Base-by-base conservation (phyloP, 2,797 vertebrate species). In the Paedocypris micromegethes region DNA sequence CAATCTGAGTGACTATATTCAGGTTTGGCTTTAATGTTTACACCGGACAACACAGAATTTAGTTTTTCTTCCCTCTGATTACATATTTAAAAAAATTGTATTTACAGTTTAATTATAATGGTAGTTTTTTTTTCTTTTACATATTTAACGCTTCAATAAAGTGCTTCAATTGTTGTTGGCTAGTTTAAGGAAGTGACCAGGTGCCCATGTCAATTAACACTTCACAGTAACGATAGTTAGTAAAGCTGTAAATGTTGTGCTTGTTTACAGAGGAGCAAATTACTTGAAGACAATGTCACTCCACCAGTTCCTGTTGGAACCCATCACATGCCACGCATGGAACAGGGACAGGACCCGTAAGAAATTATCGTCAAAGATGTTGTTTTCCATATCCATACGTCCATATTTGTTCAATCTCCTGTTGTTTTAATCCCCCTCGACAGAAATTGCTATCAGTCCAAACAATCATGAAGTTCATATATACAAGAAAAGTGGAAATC, bases 391-490 rank as follows among this genome's bases (percentile, higher is more conserved):
- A 8, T 3, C n/a, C 7, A 23, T 23, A 2, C 3, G n/a, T 64
- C 64, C 73, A 80, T 77, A 23, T 48, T 62, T 42, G 38, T 42
- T 42, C 0, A 43, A 2, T 8, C 9, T 41, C 62, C 60, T 45
- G 8, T 42, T 6, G 42, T 39, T 3, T 43, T 51, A 4, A 43
- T 9, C 68, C 67, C 70, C 47, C 52, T 47, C 40, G 37, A 64
- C 62, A 99, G 97, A 99, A 88, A 94, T 99, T 71, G 97, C 97
- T 74, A 94, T 99, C 81, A 99, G 97, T 86, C 97, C 97, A 8
- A 99, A 98, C 75, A 99, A 99, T 77, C 97, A 99, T 7, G 97
- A 99, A 89, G 97, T 99, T 66, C 97, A 99, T 83, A 98, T 98
- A 87, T 97, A 98, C 85, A 98, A 97, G 88, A 98, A 97, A 86